Percentiles rank a stretch among this genome's conserved stretches.
Conservation (phyloP, 2,888 invertebrate species). For the Megamerina dolium region DNA sequence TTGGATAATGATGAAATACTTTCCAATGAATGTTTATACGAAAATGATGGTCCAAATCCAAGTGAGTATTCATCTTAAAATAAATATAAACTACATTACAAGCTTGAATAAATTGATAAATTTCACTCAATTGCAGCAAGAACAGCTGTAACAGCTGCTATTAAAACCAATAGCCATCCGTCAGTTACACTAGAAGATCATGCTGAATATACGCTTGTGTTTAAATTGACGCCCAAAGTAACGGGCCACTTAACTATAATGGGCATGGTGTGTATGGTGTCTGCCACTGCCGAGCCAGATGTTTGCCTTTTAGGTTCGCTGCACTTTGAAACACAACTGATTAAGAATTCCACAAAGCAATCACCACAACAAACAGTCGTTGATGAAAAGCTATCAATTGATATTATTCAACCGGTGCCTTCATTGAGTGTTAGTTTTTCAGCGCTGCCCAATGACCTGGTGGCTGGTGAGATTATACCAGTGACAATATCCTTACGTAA, state of each 20-base stretch:
- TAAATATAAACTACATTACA: neutral
- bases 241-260: slow-evolving; percentile 68
- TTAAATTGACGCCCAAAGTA: slow-evolving; percentile 67
- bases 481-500: slow-evolving; percentile 60
- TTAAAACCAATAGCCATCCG: slow-evolving; percentile 37
- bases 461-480: slow-evolving; percentile 65
- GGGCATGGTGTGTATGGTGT: slow-evolving; percentile 57
- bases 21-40: slow-evolving; percentile 47
- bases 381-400: slow-evolving; percentile 68
- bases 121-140: slow-evolving; percentile 22
- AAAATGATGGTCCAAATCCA: slow-evolving; percentile 32
- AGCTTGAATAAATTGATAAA: too few relatives aligned
- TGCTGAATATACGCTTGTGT: slow-evolving; percentile 57
- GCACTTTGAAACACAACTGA: slow-evolving; percentile 41
- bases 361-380: slow-evolving; percentile 33
- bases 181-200: slow-evolving; percentile 41
- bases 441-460: slow-evolving; percentile 59
- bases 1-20: slow-evolving; percentile 46
- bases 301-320: slow-evolving; percentile 40
- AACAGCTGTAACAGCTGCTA: slow-evolving; percentile 38
- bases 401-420: slow-evolving; percentile 72
- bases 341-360: slow-evolving; percentile 33
- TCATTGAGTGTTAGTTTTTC: slow-evolving; percentile 69
- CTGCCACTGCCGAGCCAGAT: slow-evolving; percentile 40
- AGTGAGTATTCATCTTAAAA: slow-evolving; percentile 19